Conservation (phyloP, 2,797 vertebrate genomes). For the Erpetoichthys calabaricus region DNA sequence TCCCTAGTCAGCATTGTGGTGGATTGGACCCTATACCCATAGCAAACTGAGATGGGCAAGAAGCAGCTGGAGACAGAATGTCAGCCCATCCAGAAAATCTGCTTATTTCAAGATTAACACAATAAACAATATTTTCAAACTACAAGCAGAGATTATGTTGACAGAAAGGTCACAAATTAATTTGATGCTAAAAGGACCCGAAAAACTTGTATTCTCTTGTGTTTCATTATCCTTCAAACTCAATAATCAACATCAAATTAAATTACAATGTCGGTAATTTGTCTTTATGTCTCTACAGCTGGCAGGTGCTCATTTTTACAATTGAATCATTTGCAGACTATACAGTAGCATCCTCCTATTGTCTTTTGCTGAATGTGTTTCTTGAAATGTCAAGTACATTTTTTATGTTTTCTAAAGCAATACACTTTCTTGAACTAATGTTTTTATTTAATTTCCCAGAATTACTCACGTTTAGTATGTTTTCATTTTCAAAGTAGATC, state of each 20-base stretch:
- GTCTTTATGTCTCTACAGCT: conserved; percentile 44
- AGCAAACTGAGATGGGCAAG: no score
- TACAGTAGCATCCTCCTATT: conserved; percentile 44
- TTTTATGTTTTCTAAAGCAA: no score
- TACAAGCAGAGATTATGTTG: conserved; percentile 15
- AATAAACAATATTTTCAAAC: conserved; percentile 12
- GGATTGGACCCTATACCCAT: no score
- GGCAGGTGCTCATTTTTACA: conserved; percentile 61
- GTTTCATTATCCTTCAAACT: conserved; percentile 27
- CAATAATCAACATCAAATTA: conserved; percentile 26
- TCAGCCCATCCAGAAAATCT: no score
- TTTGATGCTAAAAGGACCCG: neutral
- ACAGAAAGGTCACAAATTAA: conserved; percentile 25
- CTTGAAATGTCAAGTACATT: no score
- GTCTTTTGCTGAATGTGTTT: conserved; percentile 20
- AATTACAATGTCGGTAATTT: conserved; percentile 55
- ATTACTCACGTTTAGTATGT: no score
- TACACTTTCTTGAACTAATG: no score
- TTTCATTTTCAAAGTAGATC: no score
- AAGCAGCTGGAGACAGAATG: no score
- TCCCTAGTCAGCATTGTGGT: no score
- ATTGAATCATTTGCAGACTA: conserved; percentile 54
- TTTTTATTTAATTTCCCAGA: no score
- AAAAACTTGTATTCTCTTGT: conserved; percentile 24
- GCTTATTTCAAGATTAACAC: conserved; percentile 13